Conservation (phyloP, 1,140 invertebrate genomes). For the Lamellibrachia luymesi region DNA sequence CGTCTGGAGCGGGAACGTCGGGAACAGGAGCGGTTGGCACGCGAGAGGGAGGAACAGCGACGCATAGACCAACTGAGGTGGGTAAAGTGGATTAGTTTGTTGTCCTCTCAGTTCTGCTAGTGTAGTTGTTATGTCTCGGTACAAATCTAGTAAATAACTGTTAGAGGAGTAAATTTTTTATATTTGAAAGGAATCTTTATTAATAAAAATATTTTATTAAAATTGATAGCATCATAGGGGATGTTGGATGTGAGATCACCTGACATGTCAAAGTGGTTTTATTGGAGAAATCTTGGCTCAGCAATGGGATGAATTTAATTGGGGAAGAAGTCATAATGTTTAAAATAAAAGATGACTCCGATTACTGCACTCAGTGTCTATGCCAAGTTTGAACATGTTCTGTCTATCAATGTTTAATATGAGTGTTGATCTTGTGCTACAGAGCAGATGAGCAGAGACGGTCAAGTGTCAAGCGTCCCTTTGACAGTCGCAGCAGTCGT, state of each 20-base stretch:
- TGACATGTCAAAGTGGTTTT: too few species aligned
- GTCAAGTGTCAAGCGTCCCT: background rate
- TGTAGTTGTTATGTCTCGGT: too few species aligned
- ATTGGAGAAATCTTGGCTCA: too few species aligned
- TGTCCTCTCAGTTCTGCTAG: background rate
- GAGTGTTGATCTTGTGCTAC: background rate
- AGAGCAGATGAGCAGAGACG: background rate
- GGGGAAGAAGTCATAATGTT: too few species aligned
- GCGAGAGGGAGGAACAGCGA: conserved; percentile 78
- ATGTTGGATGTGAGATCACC: too few species aligned
- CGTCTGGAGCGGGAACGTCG: conserved; percentile 78
- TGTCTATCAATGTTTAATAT: background rate
- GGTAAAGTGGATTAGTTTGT: background rate
- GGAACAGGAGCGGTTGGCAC: conserved; percentile 78
- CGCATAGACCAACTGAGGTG: conserved; percentile 54
- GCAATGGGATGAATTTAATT: too few species aligned
- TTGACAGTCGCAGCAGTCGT: background rate
- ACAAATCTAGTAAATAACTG: too few species aligned
- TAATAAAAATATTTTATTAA: too few species aligned
- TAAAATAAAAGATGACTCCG: too few species aligned
- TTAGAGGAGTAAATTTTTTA: too few species aligned
- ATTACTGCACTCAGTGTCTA: background rate
- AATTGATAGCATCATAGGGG: too few species aligned
- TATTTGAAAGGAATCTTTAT: too few species aligned
- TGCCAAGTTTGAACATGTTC: background rate